Evolutionary conservation across 1,140 invertebrate species (phyloP).

Genomic region (Lithobius niger): DNA sequence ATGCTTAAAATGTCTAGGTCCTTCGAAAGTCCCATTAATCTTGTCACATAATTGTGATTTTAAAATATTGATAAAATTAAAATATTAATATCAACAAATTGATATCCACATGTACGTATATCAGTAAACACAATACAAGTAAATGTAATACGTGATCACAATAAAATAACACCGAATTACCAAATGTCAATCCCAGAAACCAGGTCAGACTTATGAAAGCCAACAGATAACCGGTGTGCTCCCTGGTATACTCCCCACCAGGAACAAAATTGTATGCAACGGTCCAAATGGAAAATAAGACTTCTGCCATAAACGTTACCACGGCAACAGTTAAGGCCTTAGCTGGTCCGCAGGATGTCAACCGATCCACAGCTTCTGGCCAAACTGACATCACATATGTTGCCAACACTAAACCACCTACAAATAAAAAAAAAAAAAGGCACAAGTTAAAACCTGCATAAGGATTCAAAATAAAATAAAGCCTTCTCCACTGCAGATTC

Average conservation of each 20-base stretch:
- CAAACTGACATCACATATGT: constrained; percentile 29
- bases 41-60: too few relatives aligned
- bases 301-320: constrained; percentile 26
- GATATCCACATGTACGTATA: too few relatives aligned
- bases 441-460: constrained; percentile 1
- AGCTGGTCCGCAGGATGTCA: constrained; percentile 25
- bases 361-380: constrained; percentile 25
- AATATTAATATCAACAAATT: too few relatives aligned
- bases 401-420: constrained; percentile 25
- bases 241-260: constrained; percentile 31
- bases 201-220: constrained; percentile 9
- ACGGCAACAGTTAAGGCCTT: constrained; percentile 25
- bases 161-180: too few relatives aligned
- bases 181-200: constrained; percentile 3
- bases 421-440: constrained; percentile 9
- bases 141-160: too few relatives aligned
- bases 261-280: constrained; percentile 35
- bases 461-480: too few relatives aligned
- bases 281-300: constrained; percentile 34
- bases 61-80: too few relatives aligned
- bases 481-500: too few relatives aligned
- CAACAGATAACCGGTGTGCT: constrained; percentile 30
- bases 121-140: too few relatives aligned
- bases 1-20: too few relatives aligned
- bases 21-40: too few relatives aligned